Evolutionary conservation across 2,888 invertebrate species (phyloP), one percentile per base, ranked within the genome.

Genomic region (Pteria penguin): DNA sequence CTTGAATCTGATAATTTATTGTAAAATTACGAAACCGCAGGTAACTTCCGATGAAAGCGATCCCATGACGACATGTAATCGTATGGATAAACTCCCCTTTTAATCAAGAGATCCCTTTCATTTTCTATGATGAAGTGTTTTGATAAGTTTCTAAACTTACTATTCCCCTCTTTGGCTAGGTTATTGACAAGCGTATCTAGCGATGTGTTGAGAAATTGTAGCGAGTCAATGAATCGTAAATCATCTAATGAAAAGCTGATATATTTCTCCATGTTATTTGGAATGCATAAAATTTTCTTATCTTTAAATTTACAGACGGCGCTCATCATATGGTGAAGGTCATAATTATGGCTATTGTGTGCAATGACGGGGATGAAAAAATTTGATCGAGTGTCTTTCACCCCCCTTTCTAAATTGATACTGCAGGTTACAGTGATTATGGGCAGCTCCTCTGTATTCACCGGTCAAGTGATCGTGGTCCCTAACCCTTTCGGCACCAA

Each of bases 21-120:
- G 55, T 71, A 84, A 77, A 79, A 83, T 14, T 29, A 69, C 8
- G 80, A 76, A 31, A 69, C 18, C 4, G 69, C 24, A 2, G 81
- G 82, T 33, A 89, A 75, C 68, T 75, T 14, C 26, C 79, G 84
- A 4, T 80, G 27, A 68, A 83, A 89, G 65, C 71, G 81, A 32
- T 82, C 76, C 54, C 69, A 76, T 22, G 80, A 80, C 61, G 86
- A 79, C 78, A 89, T 84, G 68, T 86, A 87, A 52, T 89, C 86
- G 82, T 89, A 90, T 2, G 86, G 87, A 79, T 85, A 88, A 2
- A 87, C 78, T n/a, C 84, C 84, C 81, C 88, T 90, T n/a, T 79
- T 57, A 3, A 80, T 36, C 18, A 67, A 82, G 11, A 76, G 24
- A 14, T 68, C 32, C 11, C 52, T 31, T 29, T 75, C 52, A 31